Percentiles rank a stretch among this genome's conserved stretches.
Conservation (phyloP, 2,113 vertebrate genomes). For the Edolisoma coerulescens region DNA sequence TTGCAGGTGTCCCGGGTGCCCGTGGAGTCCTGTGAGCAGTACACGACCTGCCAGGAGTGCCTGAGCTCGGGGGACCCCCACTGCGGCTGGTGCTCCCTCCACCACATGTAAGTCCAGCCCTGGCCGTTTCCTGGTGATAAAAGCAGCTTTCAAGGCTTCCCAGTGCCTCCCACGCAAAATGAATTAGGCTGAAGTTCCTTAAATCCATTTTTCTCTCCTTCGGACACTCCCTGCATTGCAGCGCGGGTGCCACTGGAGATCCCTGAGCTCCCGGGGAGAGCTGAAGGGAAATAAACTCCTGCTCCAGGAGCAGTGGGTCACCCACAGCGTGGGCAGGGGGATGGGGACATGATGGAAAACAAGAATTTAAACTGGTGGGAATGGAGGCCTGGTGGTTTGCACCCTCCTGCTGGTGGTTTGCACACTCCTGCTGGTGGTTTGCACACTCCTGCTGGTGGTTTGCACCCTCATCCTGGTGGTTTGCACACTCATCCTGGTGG, state of each 20-base stretch:
- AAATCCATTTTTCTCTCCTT: not conserved
- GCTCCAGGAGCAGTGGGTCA: not conserved
- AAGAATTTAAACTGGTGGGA: not conserved
- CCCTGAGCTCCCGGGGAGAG: not conserved
- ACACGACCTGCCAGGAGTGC: conserved; percentile 91
- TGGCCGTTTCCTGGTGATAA: fast-evolving
- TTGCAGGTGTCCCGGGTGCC: conserved; percentile 89
- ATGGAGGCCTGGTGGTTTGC: not conserved
- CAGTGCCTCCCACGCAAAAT: fast-evolving
- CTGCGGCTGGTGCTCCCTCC: conserved; percentile 97
- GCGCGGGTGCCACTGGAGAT: fast-evolving
- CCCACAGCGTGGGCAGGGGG: not conserved
- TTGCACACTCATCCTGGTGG: not conserved
- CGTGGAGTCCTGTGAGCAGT: conserved; percentile 94
- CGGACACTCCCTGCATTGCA: not conserved
- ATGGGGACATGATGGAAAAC: fast-evolving
- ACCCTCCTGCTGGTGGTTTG: not conserved
- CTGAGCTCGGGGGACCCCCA: conserved; percentile 96
- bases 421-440: not conserved
- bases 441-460: not conserved
- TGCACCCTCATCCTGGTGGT: not conserved
- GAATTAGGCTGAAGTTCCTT: not conserved
- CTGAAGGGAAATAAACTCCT: not conserved
- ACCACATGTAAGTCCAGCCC: conserved; percentile 88
- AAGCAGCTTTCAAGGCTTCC: not conserved